These are phyloP conservation scores for Eretmochelys imbricata DNA, from an alignment of 2,113 vertebrate genomes.

Conservation along the genomic window DNA sequence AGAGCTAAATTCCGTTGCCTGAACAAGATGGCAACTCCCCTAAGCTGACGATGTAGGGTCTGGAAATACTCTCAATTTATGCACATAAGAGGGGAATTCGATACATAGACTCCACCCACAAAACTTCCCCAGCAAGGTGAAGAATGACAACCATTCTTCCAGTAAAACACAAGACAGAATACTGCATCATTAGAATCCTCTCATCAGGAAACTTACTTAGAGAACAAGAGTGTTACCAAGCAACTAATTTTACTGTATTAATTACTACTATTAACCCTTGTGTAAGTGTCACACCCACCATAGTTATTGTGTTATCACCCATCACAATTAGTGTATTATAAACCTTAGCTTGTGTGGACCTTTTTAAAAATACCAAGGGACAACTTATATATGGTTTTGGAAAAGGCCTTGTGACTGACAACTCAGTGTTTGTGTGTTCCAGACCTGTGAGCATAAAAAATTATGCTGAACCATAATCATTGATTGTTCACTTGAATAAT, in stretches of 20 bases:
- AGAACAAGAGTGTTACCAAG: neutral
- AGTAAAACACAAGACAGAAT: neutral
- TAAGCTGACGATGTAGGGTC: neutral
- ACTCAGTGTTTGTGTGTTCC: neutral
- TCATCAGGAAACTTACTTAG: neutral
- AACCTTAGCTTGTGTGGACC: neutral
- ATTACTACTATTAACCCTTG: neutral
- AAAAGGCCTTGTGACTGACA: neutral
- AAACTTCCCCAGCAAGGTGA: neutral
- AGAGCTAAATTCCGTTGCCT: neutral
- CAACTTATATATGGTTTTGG: neutral
- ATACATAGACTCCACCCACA: neutral
- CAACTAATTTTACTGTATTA: neutral
- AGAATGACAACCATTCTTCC: neutral
- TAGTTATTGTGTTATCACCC: neutral
- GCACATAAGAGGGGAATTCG: neutral
- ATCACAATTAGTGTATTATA: neutral
- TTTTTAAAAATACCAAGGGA: neutral
- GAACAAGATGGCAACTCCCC: neutral
- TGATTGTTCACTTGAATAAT: neutral
- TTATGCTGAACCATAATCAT: neutral
- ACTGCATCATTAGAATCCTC: neutral
- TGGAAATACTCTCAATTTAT: neutral
- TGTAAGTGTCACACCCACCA: neutral
- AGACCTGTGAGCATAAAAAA: neutral